Percentiles rank a stretch among this genome's conserved stretches.
Conservation (phyloP, 2,888 invertebrate species). For the Tinea trinotella region DNA sequence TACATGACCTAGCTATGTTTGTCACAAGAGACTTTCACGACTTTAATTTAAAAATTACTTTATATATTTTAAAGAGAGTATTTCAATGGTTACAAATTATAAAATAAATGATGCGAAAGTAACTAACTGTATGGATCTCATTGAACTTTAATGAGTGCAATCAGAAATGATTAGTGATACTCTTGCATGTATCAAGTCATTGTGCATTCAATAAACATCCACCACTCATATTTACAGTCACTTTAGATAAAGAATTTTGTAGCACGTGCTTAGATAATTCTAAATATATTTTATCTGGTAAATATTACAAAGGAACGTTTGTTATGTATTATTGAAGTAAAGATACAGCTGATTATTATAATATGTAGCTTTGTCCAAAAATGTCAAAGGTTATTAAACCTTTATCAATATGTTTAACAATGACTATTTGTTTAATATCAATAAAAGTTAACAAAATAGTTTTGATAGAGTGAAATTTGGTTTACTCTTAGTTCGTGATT, state of each 20-base stretch:
- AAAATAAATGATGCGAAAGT: conserved; percentile 43
- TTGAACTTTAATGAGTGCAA: conserved; percentile 52
- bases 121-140: conserved; percentile 39
- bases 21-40: too few relatives aligned
- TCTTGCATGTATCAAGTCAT: conserved; percentile 30
- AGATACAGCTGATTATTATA: background rate
- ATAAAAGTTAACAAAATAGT: background rate
- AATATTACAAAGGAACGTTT: background rate
- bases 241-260: conserved; percentile 7
- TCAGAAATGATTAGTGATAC: conserved; percentile 48
- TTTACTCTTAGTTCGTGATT: background rate
- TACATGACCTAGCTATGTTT: conserved; percentile 3
- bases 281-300: background rate
- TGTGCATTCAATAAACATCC: background rate
- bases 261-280: conserved; percentile 10
- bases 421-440: background rate
- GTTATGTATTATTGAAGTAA: background rate
- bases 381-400: background rate
- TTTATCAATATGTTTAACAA: background rate
- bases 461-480: background rate
- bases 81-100: too few relatives aligned
- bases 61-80: too few relatives aligned
- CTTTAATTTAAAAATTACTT: too few relatives aligned
- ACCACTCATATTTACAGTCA: conserved; percentile 3
- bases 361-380: background rate